A percentile compares a stretch with the other conserved stretches of the same genome.
Evolutionary conservation across 1,140 invertebrate genomes (phyloP).

Genomic region (Scaptodrosophila lebanonensis): DNA sequence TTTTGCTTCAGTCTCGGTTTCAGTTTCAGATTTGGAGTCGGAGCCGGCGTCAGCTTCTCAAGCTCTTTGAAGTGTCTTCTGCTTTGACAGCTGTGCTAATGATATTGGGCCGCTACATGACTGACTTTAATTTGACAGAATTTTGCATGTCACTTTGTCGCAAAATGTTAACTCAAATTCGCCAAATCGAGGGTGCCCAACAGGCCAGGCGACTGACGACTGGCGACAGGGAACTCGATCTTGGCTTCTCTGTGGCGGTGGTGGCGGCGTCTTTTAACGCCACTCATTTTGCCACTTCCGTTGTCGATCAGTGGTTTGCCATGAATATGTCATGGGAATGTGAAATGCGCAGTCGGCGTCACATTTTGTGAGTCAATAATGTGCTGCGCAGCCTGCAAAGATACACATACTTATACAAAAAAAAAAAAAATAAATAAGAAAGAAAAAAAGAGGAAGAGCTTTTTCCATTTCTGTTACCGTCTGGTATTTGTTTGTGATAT

Average conservation of each 20-base stretch:
- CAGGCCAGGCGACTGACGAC: not conserved
- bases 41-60: constrained; percentile 15
- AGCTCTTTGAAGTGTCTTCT: constrained; percentile 35
- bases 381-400: constrained; percentile 1
- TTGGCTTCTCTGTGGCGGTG: too few relatives aligned
- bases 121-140: constrained; percentile 74
- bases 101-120: constrained; percentile 53
- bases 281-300: constrained; percentile 73
- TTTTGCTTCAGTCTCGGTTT: constrained; percentile 5
- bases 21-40: not conserved
- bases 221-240: not conserved
- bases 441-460: constrained; percentile 49
- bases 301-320: constrained; percentile 31
- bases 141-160: constrained; percentile 68
- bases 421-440: too few relatives aligned
- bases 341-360: constrained; percentile 40
- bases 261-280: constrained; percentile 68
- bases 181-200: constrained; percentile 34
- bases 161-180: constrained; percentile 35
- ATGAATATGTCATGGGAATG: constrained; percentile 65
- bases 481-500: constrained; percentile 25
- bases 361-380: constrained; percentile 39
- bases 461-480: constrained; percentile 37
- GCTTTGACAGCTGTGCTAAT: constrained; percentile 68
- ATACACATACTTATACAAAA: too few relatives aligned